These are phyloP conservation scores for Philhelius pedissequus DNA, from an alignment of 2,888 invertebrate genomes.

Conservation along the genomic window DNA sequence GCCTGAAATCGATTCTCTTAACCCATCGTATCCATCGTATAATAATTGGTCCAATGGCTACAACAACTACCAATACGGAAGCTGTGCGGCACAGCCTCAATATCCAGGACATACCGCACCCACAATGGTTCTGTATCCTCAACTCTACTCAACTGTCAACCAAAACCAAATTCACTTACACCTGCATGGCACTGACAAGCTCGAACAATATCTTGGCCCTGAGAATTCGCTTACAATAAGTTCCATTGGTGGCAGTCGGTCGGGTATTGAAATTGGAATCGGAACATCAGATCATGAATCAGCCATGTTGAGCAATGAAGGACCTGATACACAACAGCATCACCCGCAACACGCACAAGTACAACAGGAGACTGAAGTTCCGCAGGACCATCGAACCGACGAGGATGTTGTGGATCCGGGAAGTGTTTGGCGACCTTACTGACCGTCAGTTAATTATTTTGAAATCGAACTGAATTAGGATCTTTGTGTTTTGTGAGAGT, in stretches of 20 bases:
- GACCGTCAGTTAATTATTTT: conserved; percentile 76
- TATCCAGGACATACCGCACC: conserved; percentile 78
- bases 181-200: conserved; percentile 84
- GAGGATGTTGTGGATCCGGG: conserved; percentile 79
- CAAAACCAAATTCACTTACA: conserved; percentile 93
- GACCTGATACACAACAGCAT: conserved; percentile 71
- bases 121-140: conserved; percentile 88
- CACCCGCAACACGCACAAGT: conserved; percentile 75
- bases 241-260: conserved; percentile 78
- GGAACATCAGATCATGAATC: conserved; percentile 76
- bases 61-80: conserved; percentile 85
- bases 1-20: conserved; percentile 76
- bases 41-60: conserved; percentile 82
- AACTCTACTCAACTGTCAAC: conserved; percentile 90
- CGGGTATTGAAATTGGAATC: conserved; percentile 82
- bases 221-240: conserved; percentile 82
- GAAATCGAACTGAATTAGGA: conserved; percentile 75
- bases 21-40: conserved; percentile 75
- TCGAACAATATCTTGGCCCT: conserved; percentile 83
- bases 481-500: neutral
- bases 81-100: conserved; percentile 77
- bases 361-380: conserved; percentile 65
- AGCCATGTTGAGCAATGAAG: conserved; percentile 55
- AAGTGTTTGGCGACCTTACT: conserved; percentile 89
- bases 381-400: conserved; percentile 70